Percentiles rank a stretch among this genome's conserved stretches.
These are phyloP conservation scores for Chromobotia macracanthus DNA, from an alignment of 2,797 vertebrate genomes.

Conservation along the genomic window DNA sequence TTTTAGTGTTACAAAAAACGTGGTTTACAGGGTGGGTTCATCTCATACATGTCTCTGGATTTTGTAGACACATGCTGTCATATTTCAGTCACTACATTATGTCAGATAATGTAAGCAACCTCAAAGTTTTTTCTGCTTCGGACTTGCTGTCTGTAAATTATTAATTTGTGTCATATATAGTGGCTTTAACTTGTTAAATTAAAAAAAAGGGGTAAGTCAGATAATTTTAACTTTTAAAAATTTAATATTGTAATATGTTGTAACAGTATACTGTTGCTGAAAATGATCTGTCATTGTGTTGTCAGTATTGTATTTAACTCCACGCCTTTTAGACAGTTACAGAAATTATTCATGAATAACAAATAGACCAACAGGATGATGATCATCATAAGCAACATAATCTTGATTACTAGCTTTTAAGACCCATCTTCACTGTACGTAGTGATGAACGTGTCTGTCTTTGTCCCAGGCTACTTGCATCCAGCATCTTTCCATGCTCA, in stretches of 20 bases:
- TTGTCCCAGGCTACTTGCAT: constrained; percentile 1
- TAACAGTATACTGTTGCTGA: background rate
- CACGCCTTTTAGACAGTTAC: background rate
- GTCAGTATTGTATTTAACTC: constrained; percentile 13
- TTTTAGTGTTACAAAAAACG: background rate
- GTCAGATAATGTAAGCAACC: background rate
- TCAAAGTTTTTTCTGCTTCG: background rate
- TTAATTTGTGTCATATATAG: background rate
- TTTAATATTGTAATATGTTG: too few species aligned
- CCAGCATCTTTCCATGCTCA: constrained; percentile 71
- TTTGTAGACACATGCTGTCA: background rate
- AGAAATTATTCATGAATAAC: background rate
- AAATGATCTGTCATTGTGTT: background rate
- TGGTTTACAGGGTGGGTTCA: background rate
- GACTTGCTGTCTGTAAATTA: background rate
- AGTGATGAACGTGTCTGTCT: background rate
- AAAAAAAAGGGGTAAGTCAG: background rate
- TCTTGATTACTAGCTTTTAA: constrained; percentile 4
- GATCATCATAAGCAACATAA: constrained; percentile 10
- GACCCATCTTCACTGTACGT: background rate
- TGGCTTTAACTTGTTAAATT: background rate
- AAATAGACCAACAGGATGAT: constrained; percentile 10
- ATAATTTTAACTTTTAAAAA: background rate
- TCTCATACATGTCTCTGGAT: background rate
- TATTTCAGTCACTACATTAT: constrained; percentile 10